Evolutionary conservation across 2,113 vertebrate genomes (phyloP), one percentile per base, ranked within the genome.

Genomic region (Brachirus orientalis): DNA sequence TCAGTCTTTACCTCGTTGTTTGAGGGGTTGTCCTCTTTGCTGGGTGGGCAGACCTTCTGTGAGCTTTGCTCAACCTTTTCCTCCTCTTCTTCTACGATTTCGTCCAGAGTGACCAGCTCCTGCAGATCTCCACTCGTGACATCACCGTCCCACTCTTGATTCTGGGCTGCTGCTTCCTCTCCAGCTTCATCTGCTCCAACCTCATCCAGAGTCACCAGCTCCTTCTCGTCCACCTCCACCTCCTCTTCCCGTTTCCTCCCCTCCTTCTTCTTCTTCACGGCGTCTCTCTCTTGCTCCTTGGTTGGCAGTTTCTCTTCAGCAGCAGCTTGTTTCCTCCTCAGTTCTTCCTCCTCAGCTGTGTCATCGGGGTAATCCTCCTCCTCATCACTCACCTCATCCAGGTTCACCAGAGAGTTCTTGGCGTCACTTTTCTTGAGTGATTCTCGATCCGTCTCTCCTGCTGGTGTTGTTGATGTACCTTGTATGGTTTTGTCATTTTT

Each of bases 371-470:
- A 53, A 8, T 83, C 78, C 0, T 95, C 95, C 73, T 97, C 96
- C 14, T 94, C 95, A 52, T 95, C 96, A 2, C 94, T 94, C 0
- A 96, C 94, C 44, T 97, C 92, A 28, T 98, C 96, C 80, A 98
- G 55, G 2, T 92, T 95, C 28, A 95, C 92, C 51, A 95, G 46
- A 83, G 22, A 40, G 6, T 28, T 28, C n/a, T n/a, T n/a, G n/a
- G n/a, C n/a, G n/a, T n/a, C n/a, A n/a, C n/a, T n/a, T n/a, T n/a
- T n/a, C n/a, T n/a, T n/a, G n/a, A n/a, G n/a, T n/a, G n/a, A n/a
- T n/a, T n/a, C n/a, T n/a, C n/a, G n/a, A n/a, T n/a, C n/a, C 28
- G 20, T 18, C 36, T 18, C 0, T 40, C 6, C 28, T 28, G 3
- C 28, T 28, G 28, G 28, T 28, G 28, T 28, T 28, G 28, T 28